phyloP scores from a whole-genome alignment of 2,888 invertebrate genomes.

The Piscicola geometra region DNA sequence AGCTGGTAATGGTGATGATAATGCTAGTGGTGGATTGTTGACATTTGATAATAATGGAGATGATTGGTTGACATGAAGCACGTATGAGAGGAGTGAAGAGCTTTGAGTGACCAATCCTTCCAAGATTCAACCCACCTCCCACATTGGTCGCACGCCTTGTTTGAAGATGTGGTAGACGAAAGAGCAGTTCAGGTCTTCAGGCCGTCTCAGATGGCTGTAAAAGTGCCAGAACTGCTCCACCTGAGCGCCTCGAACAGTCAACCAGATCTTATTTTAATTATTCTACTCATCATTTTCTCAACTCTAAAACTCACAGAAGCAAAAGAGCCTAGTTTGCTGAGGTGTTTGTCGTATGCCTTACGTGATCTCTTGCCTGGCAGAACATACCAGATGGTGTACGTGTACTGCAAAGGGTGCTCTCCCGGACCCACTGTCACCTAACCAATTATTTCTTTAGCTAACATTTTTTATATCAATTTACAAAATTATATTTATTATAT shows the following conservation, averaged over 20 bases:
- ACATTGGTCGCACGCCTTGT: slow-evolving; percentile 96
- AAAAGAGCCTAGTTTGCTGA: slow-evolving; percentile 69
- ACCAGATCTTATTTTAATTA: slow-evolving; percentile 59
- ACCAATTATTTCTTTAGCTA: too few species aligned
- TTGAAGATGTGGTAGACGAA: slow-evolving; percentile 94
- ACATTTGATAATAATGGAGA: background rate
- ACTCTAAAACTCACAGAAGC: slow-evolving; percentile 51
- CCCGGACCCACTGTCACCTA: slow-evolving; percentile 54
- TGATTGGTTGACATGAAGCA: background rate
- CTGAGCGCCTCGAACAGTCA: slow-evolving; percentile 55
- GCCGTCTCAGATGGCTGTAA: slow-evolving; percentile 84
- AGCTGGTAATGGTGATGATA: too few species aligned
- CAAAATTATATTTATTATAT: too few species aligned
- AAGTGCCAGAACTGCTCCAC: slow-evolving; percentile 98
- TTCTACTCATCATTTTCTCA: background rate
- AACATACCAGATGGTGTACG: slow-evolving; percentile 90
- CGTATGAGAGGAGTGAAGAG: too few species aligned
- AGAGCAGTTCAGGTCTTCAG: slow-evolving; percentile 81
- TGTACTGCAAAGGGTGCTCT: slow-evolving; percentile 86
- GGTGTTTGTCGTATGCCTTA: slow-evolving; percentile 69
- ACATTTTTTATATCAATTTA: too few species aligned
- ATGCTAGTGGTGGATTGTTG: too few species aligned
- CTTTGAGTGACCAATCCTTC: too few species aligned
- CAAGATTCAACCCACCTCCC: slow-evolving; percentile 76
- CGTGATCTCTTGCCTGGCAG: slow-evolving; percentile 63